Base-by-base conservation (phyloP, 2,797 vertebrate species). In the Gephyroberyx darwinii region DNA sequence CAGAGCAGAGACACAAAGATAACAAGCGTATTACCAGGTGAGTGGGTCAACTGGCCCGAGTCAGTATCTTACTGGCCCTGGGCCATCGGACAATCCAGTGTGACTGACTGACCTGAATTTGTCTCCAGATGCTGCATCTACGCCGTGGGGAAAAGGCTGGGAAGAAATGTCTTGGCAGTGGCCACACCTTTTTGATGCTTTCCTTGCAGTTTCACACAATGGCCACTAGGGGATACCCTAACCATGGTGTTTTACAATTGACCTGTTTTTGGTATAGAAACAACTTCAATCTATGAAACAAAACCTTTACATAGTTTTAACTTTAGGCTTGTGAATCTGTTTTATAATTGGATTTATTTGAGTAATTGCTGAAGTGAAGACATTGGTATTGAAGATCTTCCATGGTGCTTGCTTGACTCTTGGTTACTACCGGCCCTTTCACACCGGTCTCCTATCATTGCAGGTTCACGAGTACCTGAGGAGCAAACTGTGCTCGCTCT, bases 391-490 rank as follows among this genome's bases (percentile, higher is more conserved):
- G 2, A 47, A 17, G 6, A 5, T 54, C 1, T 57, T 60, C 39
- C 7, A 43, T 13, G 22, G 35, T 39, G 20, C 33, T 35, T 35
- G 33, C 33, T 35, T 35, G 33, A 35, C 33, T 35, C 4, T 5
- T 26, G n/a, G n/a, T 35, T 35, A 35, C 33, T 35, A 8, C 33
- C 4, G 5, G 33, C 33, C 33, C 8, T 35, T n/a, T 71, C 41
- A 55, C 9, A 9, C 2, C 45, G 62, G 19, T 8, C 7, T 80
- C 50, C 75, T 12, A 55, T 82, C 7, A 0, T 70, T 60, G 0
- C 87, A 99, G 98, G 98, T 99, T 58, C 97, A 99, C 0, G 98
- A 99, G 92, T 99, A 99, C 91, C 95, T 99, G 94, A 96, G 97
- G 93, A 98, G 97, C 94, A 99, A 99, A 89, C 95, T 99, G 77